Base-by-base conservation (phyloP, 2,888 invertebrate genomes). In the Folsomia manolachei region DNA sequence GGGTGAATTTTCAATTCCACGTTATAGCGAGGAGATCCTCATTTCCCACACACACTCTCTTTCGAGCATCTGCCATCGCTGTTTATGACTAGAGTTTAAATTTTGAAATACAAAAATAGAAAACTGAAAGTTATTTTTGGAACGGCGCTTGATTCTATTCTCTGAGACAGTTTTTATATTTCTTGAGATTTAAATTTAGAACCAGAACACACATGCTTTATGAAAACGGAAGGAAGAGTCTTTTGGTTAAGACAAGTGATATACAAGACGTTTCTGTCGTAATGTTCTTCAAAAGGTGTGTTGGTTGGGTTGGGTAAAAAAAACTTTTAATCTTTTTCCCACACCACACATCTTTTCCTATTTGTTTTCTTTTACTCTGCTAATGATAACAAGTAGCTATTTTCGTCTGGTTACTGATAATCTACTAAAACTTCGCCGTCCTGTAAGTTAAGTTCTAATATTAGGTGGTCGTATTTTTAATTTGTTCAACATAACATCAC, bases 101-200 rank as follows among this genome's bases (percentile, higher is more conserved):
- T 39, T 39, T 39, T 39, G 39, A 39, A 14, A n/a, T n/a, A 39
- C 72, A 72, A 63, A 72, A 72, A 72, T 72, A 72, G 72, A 72
- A 56, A 9, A 23, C 25, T 69, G 53, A 39, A 25, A 63, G 53
- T 26, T 72, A 72, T 72, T 72, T 72, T 64, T 60, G 69, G 72
- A 72, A 69, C 60, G 72, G 63, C 65, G 60, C 69, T 64, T 56
- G n/a, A 52, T 56, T 52, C 27, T 26, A 24, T 63, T 25, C 60
- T 64, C 39, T 39, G 39, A 39, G 14, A 14, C 39, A 14, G n/a
- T n/a, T n/a, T 39, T 39, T 39, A 9, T 39, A 39, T 39, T 39
- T 14, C 39, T 39, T 14, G 14, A 39, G 39, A 9, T 39, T 39
- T 14, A 39, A 39, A 39, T 39, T 39, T 39, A 39, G 39, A n/a